phyloP scores from a whole-genome alignment of 2,888 invertebrate species.

The Priocnemis perturbator region DNA sequence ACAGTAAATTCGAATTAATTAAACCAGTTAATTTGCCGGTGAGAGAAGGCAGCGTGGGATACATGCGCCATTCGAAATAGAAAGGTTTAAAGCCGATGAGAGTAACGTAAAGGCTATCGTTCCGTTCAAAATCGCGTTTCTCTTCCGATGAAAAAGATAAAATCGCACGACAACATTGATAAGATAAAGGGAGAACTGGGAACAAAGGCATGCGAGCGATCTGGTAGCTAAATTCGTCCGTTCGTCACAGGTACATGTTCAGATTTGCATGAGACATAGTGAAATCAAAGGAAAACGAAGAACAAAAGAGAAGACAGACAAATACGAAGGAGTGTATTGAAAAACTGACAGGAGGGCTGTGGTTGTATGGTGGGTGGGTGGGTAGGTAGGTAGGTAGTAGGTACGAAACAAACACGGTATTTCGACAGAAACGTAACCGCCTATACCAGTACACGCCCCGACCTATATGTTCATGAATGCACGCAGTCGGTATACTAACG shows the following conservation, averaged over 20 bases:
- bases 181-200: no score
- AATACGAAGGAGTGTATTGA: constrained; percentile 24
- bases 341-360: constrained; percentile 7
- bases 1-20: constrained; percentile 59
- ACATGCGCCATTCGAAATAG: neutral
- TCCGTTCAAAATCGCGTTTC: no score
- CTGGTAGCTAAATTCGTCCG: no score
- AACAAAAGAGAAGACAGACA: constrained; percentile 40
- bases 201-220: no score
- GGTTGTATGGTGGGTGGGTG: no score
- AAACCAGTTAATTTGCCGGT: constrained; percentile 57
- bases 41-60: constrained; percentile 13
- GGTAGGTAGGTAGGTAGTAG: no score
- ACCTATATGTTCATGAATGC: no score
- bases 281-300: constrained; percentile 45
- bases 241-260: no score
- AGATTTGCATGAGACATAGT: neutral
- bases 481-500: neutral
- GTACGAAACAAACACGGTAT: no score
- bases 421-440: no score
- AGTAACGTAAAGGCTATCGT: neutral
- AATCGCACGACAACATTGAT: neutral
- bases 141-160: no score
- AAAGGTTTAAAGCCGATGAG: neutral
- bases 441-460: no score